Evolutionary conservation across 2,797 vertebrate genomes (phyloP).

Genomic region (Neopelma chrysocephalum): DNA sequence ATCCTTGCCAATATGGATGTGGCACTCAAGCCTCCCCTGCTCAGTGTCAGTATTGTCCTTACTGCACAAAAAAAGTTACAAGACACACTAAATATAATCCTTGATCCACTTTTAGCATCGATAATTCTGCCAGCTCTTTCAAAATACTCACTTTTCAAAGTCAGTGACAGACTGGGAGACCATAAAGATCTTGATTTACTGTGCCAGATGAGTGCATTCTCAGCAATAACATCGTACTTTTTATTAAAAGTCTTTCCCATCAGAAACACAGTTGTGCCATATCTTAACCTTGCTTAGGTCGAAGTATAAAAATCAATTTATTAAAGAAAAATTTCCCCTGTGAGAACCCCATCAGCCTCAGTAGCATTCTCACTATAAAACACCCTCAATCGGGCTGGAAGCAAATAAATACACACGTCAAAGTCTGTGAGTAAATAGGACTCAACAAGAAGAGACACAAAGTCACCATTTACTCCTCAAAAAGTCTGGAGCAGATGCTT

Average conservation of each 20-base stretch:
- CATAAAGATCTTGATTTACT: background rate
- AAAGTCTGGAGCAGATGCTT: slow-evolving; percentile 22
- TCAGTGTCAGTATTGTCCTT: background rate
- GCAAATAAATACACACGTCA: background rate
- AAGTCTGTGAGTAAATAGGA: slow-evolving; percentile 11
- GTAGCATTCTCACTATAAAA: background rate
- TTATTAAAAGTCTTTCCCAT: background rate
- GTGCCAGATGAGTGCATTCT: background rate
- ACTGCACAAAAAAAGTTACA: background rate
- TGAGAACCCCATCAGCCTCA: background rate
- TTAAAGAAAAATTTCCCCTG: background rate
- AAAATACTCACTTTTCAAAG: background rate
- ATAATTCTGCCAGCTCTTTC: background rate
- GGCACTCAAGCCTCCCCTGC: background rate
- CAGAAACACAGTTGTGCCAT: background rate
- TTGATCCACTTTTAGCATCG: background rate
- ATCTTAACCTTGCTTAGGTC: background rate
- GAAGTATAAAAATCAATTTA: background rate
- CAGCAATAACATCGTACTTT: background rate
- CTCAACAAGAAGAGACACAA: slow-evolving; percentile 5
- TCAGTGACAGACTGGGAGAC: background rate
- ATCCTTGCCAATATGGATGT: background rate
- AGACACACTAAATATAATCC: background rate
- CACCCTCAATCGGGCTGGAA: background rate
- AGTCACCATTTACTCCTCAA: slow-evolving; percentile 36